Base-by-base conservation (phyloP, 2,797 vertebrate species). In the Enoplosus armatus region DNA sequence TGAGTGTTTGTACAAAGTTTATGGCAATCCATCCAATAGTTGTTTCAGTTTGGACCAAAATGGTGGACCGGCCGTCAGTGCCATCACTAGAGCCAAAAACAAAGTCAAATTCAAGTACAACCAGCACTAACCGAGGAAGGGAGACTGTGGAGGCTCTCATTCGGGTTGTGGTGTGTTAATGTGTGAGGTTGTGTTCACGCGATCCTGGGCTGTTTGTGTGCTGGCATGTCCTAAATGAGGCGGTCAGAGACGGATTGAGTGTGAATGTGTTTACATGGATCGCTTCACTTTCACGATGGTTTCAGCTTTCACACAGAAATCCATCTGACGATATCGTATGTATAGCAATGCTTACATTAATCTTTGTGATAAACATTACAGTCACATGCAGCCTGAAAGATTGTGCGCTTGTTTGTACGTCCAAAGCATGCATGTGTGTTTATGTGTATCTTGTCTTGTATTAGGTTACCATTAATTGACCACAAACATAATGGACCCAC, bases 401-500 rank as follows among this genome's bases (percentile, higher is more conserved):
- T 37, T 50, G 64, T 82, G 79, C 53, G 41, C 72, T 31, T 35
- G 70, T 72, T 45, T 76, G 58, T n/a, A 58, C 12, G 8, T 71
- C 37, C 35, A 60, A 26, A 55, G 51, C 11, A 4, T 47, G 4
- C 78, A 62, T 45, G 61, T 47, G 77, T 84, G 68, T 76, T 60
- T 75, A 82, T 67, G 84, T 80, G 79, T 73, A 53, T 71, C 70
- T 79, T 45, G 50, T 62, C 80, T 24, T 71, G 74, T 89, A 79
- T 94, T 80, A 71, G 71, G 77, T 93, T 89, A 91, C 93, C 77
- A 64, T 75, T 91, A 92, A 91, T 73, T 88, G 85, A 93, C 90
- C 93, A 82, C 93, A 94, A 88, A 89, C 93, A 92, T 95, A 94
- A 95, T 95, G 94, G 93, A 85, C 63, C 90, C 92, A 93, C 90